These are phyloP conservation scores for Ctenopoma multispine DNA, from an alignment of 2,797 vertebrate species.

Conservation along the genomic window DNA sequence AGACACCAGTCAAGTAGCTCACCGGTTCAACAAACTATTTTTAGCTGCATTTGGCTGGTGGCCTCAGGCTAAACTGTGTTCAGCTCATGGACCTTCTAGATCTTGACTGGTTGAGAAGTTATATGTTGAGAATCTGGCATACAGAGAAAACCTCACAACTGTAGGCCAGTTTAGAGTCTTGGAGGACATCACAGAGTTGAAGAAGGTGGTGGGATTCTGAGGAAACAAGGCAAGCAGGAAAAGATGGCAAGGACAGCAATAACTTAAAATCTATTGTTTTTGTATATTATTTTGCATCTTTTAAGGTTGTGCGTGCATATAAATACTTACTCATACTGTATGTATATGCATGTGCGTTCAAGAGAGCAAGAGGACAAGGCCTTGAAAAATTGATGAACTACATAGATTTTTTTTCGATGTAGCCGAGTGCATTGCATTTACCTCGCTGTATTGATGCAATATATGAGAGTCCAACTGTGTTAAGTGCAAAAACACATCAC, in stretches of 20 bases:
- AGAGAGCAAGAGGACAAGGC: conserved; percentile 58
- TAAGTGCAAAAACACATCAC: conserved; percentile 64
- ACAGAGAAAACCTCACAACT: conserved; percentile 4
- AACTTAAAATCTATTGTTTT: conserved; percentile 58
- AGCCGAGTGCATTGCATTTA: conserved; percentile 74
- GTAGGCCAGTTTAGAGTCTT: conserved; percentile 75
- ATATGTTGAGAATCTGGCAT: background rate
- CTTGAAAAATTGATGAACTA: conserved; percentile 57
- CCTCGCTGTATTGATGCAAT: conserved; percentile 71
- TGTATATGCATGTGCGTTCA: conserved; percentile 67
- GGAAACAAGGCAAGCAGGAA: conserved; percentile 47
- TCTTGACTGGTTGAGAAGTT: conserved; percentile 23
- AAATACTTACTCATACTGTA: conserved; percentile 62
- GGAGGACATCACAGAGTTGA: conserved; percentile 47
- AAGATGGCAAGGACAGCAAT: conserved; percentile 55
- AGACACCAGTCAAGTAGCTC: conserved; percentile 17
- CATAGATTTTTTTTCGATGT: conserved; percentile 61
- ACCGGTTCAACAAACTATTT: conserved; percentile 27
- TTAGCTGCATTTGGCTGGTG: conserved; percentile 22
- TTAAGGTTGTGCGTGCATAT: conserved; percentile 75
- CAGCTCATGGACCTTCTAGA: conserved; percentile 44
- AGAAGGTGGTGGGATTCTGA: conserved; percentile 28
- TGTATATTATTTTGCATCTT: conserved; percentile 66
- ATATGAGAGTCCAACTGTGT: conserved; percentile 63
- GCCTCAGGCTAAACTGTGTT: conserved; percentile 19